Conservation (phyloP, 1,140 invertebrate genomes). For the Paracyclopina nana region DNA sequence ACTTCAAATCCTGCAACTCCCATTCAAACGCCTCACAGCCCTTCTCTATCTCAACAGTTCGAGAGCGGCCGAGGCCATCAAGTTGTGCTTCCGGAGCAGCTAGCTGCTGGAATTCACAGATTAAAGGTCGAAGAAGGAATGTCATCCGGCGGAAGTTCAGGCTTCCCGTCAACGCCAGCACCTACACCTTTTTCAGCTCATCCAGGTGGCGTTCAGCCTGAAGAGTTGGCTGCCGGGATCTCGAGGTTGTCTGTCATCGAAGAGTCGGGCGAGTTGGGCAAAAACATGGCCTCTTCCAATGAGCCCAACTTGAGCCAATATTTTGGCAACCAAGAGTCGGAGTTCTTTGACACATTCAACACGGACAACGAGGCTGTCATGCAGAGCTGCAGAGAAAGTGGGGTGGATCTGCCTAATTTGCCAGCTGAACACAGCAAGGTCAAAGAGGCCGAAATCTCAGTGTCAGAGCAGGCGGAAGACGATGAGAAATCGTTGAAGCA, state of each 20-base stretch:
- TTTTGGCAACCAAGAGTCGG: background rate
- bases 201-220: slow-evolving; percentile 11
- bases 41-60: slow-evolving; percentile 3
- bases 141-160: slow-evolving; percentile 15
- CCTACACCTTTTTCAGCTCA: slow-evolving; percentile 10
- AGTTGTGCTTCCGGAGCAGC: slow-evolving; percentile 4
- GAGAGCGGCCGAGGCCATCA: too few relatives aligned
- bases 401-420: background rate
- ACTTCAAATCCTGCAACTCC: slow-evolving; percentile 9
- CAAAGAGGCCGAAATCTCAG: background rate
- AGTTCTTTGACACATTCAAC: background rate
- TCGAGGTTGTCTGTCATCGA: slow-evolving; percentile 14
- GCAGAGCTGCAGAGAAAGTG: background rate
- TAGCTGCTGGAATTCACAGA: slow-evolving; percentile 15
- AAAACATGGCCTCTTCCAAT: background rate
- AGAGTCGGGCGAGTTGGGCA: background rate
- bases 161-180: slow-evolving; percentile 14
- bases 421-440: too few relatives aligned
- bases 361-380: background rate
- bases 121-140: slow-evolving; percentile 16
- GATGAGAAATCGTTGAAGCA: background rate
- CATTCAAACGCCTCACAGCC: slow-evolving; percentile 3
- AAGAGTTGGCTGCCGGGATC: slow-evolving; percentile 14
- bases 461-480: background rate
- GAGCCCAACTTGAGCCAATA: slow-evolving; percentile 1